These are phyloP conservation scores for Scarus forsteni DNA, from an alignment of 2,797 vertebrate genomes.

Conservation along the genomic window DNA sequence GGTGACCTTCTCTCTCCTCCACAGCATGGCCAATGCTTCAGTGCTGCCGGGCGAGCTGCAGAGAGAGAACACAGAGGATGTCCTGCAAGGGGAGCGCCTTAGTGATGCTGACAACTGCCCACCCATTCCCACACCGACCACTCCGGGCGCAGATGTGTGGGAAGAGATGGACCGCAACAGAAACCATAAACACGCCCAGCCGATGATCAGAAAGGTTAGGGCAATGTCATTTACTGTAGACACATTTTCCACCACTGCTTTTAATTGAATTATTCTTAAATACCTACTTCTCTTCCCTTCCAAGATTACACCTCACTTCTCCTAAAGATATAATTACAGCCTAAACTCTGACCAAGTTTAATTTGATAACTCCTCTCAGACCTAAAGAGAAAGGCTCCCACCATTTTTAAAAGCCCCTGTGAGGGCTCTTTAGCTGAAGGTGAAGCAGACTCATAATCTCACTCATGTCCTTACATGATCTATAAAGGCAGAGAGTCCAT, in stretches of 20 bases:
- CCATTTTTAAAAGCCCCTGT: not conserved
- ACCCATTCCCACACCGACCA: constrained; percentile 85
- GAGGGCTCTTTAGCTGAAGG: not conserved
- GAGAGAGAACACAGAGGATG: constrained; percentile 98
- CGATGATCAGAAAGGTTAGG: constrained; percentile 92
- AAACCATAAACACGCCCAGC: constrained; percentile 88
- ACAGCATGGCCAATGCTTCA: constrained; percentile 98
- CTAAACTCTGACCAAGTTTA: not conserved
- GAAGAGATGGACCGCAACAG: constrained; percentile 96
- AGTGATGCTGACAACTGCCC: constrained; percentile 96
- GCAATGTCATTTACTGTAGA: constrained; percentile 8
- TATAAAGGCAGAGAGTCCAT: not conserved
- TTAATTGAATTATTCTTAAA: constrained; percentile 2
- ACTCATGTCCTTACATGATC: not conserved
- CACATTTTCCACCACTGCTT: not conserved
- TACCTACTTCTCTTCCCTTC: not conserved
- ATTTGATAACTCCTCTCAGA: not conserved
- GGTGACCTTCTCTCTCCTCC: constrained; percentile 61
- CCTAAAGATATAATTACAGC: not conserved
- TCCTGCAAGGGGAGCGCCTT: constrained; percentile 97
- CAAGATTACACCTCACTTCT: constrained; percentile 3
- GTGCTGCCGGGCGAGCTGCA: constrained; percentile 94
- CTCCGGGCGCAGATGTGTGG: constrained; percentile 93
- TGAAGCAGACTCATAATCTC: not conserved
- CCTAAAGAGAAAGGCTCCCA: constrained; percentile 17